Conservation (phyloP, 2,113 vertebrate genomes). For the Cinclus cinclus region DNA sequence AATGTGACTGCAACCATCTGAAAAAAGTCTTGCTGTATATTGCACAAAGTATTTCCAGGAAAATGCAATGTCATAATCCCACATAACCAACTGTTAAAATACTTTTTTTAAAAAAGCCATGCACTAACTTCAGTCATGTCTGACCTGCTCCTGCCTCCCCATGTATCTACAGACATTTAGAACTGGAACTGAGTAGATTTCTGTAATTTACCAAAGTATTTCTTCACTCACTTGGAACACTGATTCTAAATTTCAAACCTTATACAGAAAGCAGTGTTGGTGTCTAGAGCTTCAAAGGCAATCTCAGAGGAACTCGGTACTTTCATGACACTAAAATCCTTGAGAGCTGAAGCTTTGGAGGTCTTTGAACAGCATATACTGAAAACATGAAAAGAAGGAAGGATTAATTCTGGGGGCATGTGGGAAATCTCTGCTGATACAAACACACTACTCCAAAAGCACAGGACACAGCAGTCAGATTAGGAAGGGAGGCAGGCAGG, state of each 20-base stretch:
- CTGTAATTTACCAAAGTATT: neutral
- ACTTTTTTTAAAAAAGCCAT: neutral
- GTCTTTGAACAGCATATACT: neutral
- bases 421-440: neutral
- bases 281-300: neutral
- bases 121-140: neutral
- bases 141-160: neutral
- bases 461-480: neutral
- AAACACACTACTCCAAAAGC: neutral
- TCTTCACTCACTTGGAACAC: neutral
- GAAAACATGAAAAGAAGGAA: neutral
- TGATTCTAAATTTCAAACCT: neutral
- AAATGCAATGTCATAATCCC: neutral
- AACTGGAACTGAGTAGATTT: neutral
- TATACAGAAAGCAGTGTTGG: neutral
- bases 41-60: neutral
- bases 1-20: neutral
- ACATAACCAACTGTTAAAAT: neutral
- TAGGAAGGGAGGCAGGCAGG: neutral
- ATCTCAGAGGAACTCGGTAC: neutral
- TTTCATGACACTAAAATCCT: neutral
- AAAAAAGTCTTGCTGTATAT: neutral
- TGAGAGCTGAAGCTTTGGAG: neutral
- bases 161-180: neutral
- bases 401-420: neutral